phyloP scores from a whole-genome alignment of 2,888 invertebrate genomes.

The Amorpha juglandis region DNA sequence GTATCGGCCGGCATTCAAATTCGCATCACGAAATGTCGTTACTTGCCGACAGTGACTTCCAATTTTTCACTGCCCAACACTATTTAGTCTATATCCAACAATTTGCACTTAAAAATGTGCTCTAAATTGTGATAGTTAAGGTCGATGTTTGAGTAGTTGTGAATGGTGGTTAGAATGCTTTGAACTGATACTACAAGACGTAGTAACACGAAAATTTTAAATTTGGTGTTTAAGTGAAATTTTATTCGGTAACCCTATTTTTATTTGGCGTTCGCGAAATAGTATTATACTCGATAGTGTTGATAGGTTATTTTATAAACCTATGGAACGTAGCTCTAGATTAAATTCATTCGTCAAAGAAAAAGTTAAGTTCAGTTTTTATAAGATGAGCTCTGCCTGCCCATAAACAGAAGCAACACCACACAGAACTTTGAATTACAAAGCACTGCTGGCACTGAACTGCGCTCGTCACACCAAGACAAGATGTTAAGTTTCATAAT shows the following conservation, averaged over 20 bases:
- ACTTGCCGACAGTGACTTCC: constrained; percentile 83
- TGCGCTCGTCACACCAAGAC: no score
- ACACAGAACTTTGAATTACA: no score
- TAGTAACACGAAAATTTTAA: constrained; percentile 80
- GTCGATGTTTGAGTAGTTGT: constrained; percentile 28
- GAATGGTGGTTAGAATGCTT: constrained; percentile 42
- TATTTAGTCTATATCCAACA: constrained; percentile 48
- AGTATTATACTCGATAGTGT: background rate
- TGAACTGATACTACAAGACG: constrained; percentile 37
- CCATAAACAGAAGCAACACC: no score
- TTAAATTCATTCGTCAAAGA: no score
- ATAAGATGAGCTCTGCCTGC: no score
- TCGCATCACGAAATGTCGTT: constrained; percentile 79
- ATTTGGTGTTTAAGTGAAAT: constrained; percentile 82
- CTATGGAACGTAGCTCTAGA: background rate
- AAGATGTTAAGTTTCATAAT: no score
- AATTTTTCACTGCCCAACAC: constrained; percentile 67
- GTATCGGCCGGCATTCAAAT: constrained; percentile 75
- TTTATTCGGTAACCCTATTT: constrained; percentile 77
- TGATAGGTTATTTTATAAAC: background rate
- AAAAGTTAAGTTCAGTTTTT: no score
- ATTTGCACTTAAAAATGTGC: constrained; percentile 39
- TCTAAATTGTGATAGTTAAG: constrained; percentile 31
- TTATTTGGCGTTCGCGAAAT: constrained; percentile 53
- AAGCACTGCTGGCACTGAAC: no score